These are phyloP conservation scores for Rapana venosa DNA, from an alignment of 2,888 invertebrate species.

Conservation along the genomic window DNA sequence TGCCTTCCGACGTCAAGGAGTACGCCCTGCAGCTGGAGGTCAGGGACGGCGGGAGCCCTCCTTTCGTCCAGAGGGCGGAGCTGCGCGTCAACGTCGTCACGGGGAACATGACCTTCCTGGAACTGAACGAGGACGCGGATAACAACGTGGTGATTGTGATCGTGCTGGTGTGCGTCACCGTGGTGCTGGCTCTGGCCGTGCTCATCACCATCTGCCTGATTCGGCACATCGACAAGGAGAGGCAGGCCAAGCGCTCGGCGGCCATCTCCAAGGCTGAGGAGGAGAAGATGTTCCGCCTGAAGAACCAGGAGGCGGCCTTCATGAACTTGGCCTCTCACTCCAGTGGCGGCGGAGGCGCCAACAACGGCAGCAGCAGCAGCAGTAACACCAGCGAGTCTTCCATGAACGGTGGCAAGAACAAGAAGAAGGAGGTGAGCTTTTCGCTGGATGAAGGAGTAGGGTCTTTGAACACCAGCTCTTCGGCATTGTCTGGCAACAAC, in stretches of 20 bases:
- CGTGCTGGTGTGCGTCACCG: constrained; percentile 64
- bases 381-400: not conserved
- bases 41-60: constrained; percentile 62
- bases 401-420: constrained; percentile 48
- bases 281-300: constrained; percentile 54
- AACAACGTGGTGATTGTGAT: constrained; percentile 67
- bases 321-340: constrained; percentile 45
- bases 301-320: constrained; percentile 39
- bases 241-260: constrained; percentile 46
- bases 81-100: constrained; percentile 57
- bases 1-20: constrained; percentile 56
- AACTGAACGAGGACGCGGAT: constrained; percentile 41
- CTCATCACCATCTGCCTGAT: constrained; percentile 65
- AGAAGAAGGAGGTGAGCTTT: constrained; percentile 70
- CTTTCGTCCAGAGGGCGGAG: constrained; percentile 56
- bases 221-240: constrained; percentile 58
- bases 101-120: constrained; percentile 58
- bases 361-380: too few species aligned
- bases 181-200: constrained; percentile 64
- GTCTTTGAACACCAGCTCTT: constrained; percentile 45
- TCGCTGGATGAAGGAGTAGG: constrained; percentile 59
- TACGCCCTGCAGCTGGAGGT: constrained; percentile 65
- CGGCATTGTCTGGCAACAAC: constrained; percentile 37
- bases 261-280: constrained; percentile 45
- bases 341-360: constrained; percentile 41